These are phyloP conservation scores for Spinibarbus caldwelli DNA, from an alignment of 2,797 vertebrate genomes.

Conservation along the genomic window DNA sequence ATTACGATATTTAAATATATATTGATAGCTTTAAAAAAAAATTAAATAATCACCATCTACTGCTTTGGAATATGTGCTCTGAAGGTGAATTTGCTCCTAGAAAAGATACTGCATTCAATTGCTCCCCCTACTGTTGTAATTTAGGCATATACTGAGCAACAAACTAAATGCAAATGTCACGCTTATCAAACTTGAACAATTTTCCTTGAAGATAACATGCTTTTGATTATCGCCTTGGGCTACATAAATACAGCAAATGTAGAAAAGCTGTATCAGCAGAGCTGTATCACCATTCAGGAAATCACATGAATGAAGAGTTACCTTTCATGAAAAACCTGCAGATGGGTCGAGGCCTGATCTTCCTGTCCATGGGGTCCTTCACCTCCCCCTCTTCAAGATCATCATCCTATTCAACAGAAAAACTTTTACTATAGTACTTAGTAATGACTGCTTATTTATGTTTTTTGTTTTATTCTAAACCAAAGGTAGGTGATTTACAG, in stretches of 20 bases:
- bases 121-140: constrained; percentile 62
- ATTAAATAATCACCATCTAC: background rate
- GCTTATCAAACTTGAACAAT: background rate
- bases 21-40: background rate
- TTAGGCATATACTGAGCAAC: background rate
- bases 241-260: background rate
- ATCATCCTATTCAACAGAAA: constrained; percentile 83
- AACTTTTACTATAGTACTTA: background rate
- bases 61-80: background rate
- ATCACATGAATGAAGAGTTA: constrained; percentile 59
- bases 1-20: background rate
- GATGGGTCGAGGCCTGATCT: constrained; percentile 91
- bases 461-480: background rate
- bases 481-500: background rate
- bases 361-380: constrained; percentile 95
- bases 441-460: background rate
- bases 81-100: background rate
- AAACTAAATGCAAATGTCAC: background rate
- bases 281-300: background rate
- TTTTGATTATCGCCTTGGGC: background rate
- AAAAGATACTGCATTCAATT: constrained; percentile 32
- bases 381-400: constrained; percentile 98
- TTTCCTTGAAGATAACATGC: no score
- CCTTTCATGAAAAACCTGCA: constrained; percentile 99
- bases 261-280: background rate